Evolutionary conservation across 2,113 vertebrate genomes (phyloP), one percentile per base, ranked within the genome.

Genomic region (Miniopterus natalensis): DNA sequence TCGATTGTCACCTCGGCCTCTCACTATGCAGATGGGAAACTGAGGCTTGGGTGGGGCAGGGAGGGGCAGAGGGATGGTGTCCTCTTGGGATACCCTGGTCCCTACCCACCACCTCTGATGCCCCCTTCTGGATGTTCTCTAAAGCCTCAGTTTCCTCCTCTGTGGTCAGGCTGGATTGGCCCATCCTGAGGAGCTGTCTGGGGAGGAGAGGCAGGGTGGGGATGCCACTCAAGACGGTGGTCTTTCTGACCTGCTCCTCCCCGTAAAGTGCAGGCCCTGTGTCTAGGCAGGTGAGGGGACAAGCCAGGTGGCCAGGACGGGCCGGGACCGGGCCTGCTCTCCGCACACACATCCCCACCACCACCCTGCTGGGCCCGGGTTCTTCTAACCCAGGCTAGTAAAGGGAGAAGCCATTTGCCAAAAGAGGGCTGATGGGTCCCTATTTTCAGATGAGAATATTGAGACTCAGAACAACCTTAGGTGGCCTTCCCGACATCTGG

Each of bases 41-140:
- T 18, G 79, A 88, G 89, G 47, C 42, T 11, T 8, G 2, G 21
- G 55, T 0, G 5, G 47, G 42, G 18, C 0, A 2, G 25, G 70
- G 59, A 36, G 17, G 65, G 36, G 1, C 8, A 15, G 47, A 36
- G 29, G 47, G 36, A 10, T 6, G 61, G 36, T 36, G 36, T 45
- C 20, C 59, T 21, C 45, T n/a, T 0, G 55, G 49, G 78, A 27
- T 9, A 6, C 8, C 55, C 36, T 42, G 4, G 13, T 49, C 45
- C 31, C 15, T 51, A 17, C 21, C 66, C 31, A 0, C 2, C 12
- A 0, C 29, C 25, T 59, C 10, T 0, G 8, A 1, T 1, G 25
- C 57, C 27, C 36, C 36, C 45, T 7, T 29, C 29, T 4, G 66
- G 40, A n/a, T 21, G 31, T 25, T 36, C 13, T 20, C 42, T 51